A percentile compares a stretch with the other conserved stretches of the same genome.
Conservation (phyloP, 92 coral and sea anemone species). For the Epizoanthus scotinus region DNA sequence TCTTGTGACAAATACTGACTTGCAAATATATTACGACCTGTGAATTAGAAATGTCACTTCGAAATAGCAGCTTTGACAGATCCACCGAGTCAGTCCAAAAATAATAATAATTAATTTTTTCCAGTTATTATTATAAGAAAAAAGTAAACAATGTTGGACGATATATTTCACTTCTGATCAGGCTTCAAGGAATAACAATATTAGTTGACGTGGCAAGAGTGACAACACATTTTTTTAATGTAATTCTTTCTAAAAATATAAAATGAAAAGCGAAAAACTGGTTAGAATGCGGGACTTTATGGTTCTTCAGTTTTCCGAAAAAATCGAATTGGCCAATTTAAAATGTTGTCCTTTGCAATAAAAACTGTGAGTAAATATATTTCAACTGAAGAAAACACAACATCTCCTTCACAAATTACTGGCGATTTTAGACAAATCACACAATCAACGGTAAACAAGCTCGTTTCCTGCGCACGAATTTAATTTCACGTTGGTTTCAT, state of each 20-base stretch:
- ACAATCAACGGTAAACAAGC: constrained; percentile 19
- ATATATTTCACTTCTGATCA: not conserved
- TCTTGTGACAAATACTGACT: not conserved
- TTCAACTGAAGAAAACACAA: not conserved
- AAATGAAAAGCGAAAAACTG: not conserved
- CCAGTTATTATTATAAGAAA: not conserved
- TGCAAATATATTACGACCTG: not conserved
- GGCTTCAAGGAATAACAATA: constrained; percentile 9
- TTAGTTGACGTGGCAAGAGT: constrained; percentile 2
- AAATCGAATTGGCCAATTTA: too few species aligned
- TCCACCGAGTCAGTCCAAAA: not conserved
- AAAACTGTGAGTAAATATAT: not conserved
- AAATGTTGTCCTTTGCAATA: too few species aligned
- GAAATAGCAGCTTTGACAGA: constrained; percentile 2
- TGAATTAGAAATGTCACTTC: not conserved
- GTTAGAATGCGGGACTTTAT: too few species aligned
- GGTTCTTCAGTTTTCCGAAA: too few species aligned
- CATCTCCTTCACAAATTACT: constrained; percentile 9
- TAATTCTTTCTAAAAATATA: not conserved
- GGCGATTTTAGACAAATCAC: constrained; percentile 7
- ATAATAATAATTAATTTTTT: constrained; percentile 26
- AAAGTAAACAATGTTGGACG: constrained; percentile 9
- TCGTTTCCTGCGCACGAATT: not conserved
- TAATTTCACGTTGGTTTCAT: not conserved
- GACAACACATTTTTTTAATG: not conserved